These are phyloP conservation scores for Betta splendens DNA, from an alignment of 2,797 vertebrate species.

Conservation along the genomic window DNA sequence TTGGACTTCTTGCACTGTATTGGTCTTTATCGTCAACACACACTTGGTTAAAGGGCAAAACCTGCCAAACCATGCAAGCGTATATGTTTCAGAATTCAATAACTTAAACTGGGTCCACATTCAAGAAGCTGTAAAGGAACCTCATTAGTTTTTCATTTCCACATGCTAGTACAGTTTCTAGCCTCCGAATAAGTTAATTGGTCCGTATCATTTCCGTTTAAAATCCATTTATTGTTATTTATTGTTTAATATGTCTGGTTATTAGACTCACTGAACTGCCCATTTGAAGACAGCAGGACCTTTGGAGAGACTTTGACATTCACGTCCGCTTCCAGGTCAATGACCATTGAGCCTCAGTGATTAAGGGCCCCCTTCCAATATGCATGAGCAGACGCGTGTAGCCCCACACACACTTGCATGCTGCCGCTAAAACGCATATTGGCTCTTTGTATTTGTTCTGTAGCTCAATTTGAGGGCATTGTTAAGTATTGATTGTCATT, in stretches of 20 bases:
- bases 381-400: conserved; percentile 73
- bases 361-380: conserved; percentile 75
- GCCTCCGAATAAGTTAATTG: conserved; percentile 23
- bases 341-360: conserved; percentile 74
- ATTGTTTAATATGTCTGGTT: conserved; percentile 47
- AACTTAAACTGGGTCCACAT: conserved; percentile 25
- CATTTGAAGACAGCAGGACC: conserved; percentile 71
- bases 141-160: neutral
- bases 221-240: conserved; percentile 35
- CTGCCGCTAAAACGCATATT: conserved; percentile 75
- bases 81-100: neutral
- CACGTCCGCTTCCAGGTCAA: conserved; percentile 81
- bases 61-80: neutral
- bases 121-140: neutral
- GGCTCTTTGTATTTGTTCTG: conserved; percentile 83
- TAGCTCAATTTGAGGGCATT: conserved; percentile 82
- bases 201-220: conserved; percentile 11
- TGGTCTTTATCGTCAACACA: conserved; percentile 69
- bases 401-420: conserved; percentile 59
- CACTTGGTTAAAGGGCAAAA: conserved; percentile 34
- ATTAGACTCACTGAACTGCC: conserved; percentile 44
- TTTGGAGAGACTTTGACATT: conserved; percentile 75
- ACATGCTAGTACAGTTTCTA: neutral
- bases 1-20: neutral
- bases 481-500: conserved; percentile 83